These are phyloP conservation scores for Xestoiulus laeticollis DNA, from an alignment of 2,888 invertebrate genomes.

Conservation along the genomic window DNA sequence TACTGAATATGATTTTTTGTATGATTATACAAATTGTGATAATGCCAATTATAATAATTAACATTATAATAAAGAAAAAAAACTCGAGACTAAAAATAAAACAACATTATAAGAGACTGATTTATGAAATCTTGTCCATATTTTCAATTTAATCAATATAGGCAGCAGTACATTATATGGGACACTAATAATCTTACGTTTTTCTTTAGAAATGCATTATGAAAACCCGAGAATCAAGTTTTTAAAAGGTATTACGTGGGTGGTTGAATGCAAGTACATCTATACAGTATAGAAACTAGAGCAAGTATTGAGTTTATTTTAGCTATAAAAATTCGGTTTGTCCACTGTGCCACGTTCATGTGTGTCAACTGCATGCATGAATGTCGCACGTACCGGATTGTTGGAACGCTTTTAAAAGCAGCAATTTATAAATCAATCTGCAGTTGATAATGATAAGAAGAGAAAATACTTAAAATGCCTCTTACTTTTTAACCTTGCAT, in stretches of 20 bases:
- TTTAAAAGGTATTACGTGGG: slow-evolving; percentile 11
- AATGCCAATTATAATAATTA: no score
- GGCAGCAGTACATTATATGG: neutral
- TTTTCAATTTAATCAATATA: neutral
- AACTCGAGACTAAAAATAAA: no score
- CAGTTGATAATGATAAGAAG: slow-evolving; percentile 7
- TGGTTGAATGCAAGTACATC: neutral
- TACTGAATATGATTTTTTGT: no score
- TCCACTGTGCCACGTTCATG: neutral
- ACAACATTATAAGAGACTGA: no score
- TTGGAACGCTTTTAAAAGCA: neutral
- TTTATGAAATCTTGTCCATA: neutral
- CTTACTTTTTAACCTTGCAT: slow-evolving; percentile 27
- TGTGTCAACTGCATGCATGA: neutral
- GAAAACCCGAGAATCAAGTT: neutral
- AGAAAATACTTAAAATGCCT: slow-evolving; percentile 22
- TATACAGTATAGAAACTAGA: neutral
- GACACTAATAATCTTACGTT: neutral
- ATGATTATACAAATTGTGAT: no score
- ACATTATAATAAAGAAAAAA: no score
- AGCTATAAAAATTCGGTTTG: neutral
- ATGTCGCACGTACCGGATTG: neutral
- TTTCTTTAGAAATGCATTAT: neutral
- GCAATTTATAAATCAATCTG: slow-evolving; percentile 6
- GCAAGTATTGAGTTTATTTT: slow-evolving; percentile 23